Evolutionary conservation across 1,140 invertebrate genomes (phyloP), one percentile per base, ranked within the genome.

Genomic region (Ectropis grisescens): DNA sequence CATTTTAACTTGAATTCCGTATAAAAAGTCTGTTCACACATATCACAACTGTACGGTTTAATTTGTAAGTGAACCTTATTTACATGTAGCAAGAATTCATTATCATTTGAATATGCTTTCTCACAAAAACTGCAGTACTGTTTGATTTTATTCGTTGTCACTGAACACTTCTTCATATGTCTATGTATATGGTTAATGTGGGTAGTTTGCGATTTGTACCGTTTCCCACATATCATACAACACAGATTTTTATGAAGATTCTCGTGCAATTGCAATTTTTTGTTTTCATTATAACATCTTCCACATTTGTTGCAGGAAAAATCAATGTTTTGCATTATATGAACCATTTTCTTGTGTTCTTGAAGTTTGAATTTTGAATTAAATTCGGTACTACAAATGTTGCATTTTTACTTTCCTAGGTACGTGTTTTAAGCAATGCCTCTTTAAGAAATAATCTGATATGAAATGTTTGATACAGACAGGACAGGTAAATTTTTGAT

Each of bases 21-120:
- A 30, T 78, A 78, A 33, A 71, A 80, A 11, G 67, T 48, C 33
- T 41, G 58, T 1, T 76, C 66, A 26, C 72, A 81, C 70, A 78
- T 78, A 25, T 78, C 72, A 41, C 76, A 81, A 31, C 26, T 50
- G 32, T 74, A 78, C 0, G 76, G 72, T 57, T 76, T 81, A 26
- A 81, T 74, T 59, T 72, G 72, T 30, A 81, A 55, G 47, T 81
- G 76, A 2, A 47, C 37, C 30, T 75, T 81, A 48, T 81, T 81
- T 0, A 81, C 69, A 35, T 81, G 76, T 0, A 70, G 29, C 0
- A 64, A 65, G 2, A 81, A 64, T 32, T 68, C 45, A 22, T 76
- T 72, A 37, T 74, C 60, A 16, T 62, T 70, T 29, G 51, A 26
- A 47, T 54, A 76, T 4, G 59, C 57, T 32, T 64, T 76, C 23